Evolutionary conservation across 2,113 vertebrate species (phyloP), one percentile per base, ranked within the genome.

Genomic region (Neotoma lepida): DNA sequence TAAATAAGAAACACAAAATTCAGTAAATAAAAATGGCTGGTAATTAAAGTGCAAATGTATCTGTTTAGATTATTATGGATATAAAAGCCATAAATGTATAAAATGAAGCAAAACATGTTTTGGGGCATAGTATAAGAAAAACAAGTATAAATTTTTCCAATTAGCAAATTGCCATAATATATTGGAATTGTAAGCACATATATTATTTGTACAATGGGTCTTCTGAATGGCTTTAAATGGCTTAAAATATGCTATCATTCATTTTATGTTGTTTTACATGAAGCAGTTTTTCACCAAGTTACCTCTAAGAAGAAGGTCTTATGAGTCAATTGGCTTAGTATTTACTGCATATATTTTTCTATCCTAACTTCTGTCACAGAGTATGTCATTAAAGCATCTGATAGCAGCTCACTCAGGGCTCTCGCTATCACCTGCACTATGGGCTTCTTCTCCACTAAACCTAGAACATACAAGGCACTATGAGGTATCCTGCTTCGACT

Each of bases 271-370:
- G 90, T 49, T 28, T 90, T n/a, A 86, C 90, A 89, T 70, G 66
- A 1, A 70, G 61, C 35, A 8, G 51, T 66, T 71, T 94, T 54
- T 92, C 39, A 90, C 2, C 18, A 95, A 88, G 22, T 84, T n/a
- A 86, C 46, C 8, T 74, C 86, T 49, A 81, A 82, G 15, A 94
- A 86, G 26, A 44, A 78, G 24, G 22, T 41, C 4, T 28, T 68
- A 4, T 68, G 39, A 94, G 61, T 66, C 54, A 33, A 56, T 87
- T 89, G 20, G 35, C 85, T 94, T 82, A 82, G 49, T 92, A 86
- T 88, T 89, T 85, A 30, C 15, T 88, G 41, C 26, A 18, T 44
- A 35, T 74, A 64, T 10, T 14, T 88, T 86, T 88, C 51, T 18
- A 63, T 12, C 6, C 41, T 84, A 78, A 93, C 24, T 88, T 88